phyloP scores from a whole-genome alignment of 2,797 vertebrate species.

The Eutrigla gurnardus region DNA sequence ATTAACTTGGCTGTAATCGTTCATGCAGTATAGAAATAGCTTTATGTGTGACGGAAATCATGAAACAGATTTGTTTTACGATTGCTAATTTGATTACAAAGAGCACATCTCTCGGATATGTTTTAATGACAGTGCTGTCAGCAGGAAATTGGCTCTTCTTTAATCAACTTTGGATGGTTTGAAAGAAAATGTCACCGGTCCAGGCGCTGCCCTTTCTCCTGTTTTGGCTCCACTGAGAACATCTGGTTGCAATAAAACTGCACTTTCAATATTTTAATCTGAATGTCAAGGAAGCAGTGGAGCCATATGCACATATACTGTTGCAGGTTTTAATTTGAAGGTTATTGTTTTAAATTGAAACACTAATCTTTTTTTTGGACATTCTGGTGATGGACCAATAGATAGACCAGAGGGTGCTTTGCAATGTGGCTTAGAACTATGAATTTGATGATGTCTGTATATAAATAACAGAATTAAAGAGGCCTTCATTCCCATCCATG shows the following conservation, averaged over 20 bases:
- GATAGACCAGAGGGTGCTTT: background rate
- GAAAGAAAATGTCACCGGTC: slow-evolving; percentile 59
- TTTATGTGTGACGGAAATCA: background rate
- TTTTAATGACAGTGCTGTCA: slow-evolving; percentile 14
- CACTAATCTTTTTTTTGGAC: slow-evolving; percentile 1
- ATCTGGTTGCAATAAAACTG: slow-evolving; percentile 56
- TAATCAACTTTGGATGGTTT: slow-evolving; percentile 42
- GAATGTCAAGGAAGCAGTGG: slow-evolving; percentile 60
- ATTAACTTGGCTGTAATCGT: background rate
- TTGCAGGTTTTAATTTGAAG: slow-evolving; percentile 34
- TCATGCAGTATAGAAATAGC: background rate
- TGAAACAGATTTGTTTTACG: background rate
- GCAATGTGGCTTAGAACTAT: background rate
- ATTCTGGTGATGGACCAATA: background rate
- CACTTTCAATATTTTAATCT: slow-evolving; percentile 48
- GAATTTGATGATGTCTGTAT: background rate
- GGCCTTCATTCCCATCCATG: background rate
- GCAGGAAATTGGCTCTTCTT: background rate
- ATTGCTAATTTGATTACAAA: background rate
- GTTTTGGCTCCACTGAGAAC: slow-evolving; percentile 47
- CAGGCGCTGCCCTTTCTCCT: slow-evolving; percentile 53
- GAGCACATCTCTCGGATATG: background rate
- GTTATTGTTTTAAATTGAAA: slow-evolving; percentile 40
- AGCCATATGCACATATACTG: slow-evolving; percentile 39
- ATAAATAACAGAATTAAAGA: background rate